These are phyloP conservation scores for Encarsia formosa DNA, from an alignment of 2,888 invertebrate genomes.

Conservation along the genomic window DNA sequence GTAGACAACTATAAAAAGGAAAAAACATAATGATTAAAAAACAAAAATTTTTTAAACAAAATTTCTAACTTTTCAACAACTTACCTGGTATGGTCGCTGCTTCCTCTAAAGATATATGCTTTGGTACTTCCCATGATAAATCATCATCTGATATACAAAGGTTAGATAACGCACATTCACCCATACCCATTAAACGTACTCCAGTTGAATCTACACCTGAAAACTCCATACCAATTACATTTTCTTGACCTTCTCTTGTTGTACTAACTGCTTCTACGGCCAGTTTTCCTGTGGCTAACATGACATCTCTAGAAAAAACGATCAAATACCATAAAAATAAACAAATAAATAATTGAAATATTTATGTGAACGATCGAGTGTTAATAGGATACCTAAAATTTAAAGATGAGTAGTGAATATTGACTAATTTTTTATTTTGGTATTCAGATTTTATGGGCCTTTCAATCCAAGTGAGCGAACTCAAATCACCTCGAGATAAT, in stretches of 20 bases:
- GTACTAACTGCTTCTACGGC: slow-evolving; percentile 63
- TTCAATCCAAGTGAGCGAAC: slow-evolving; percentile 4
- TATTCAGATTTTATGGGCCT: slow-evolving; percentile 39
- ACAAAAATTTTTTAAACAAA: too few relatives aligned
- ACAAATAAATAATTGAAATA: background rate
- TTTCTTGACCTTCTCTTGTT: slow-evolving; percentile 69
- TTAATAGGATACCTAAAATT: slow-evolving; percentile 63
- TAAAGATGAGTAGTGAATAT: slow-evolving; percentile 71
- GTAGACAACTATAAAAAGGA: too few relatives aligned
- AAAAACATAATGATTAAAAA: too few relatives aligned
- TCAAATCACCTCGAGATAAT: background rate
- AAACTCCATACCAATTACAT: slow-evolving; percentile 48
- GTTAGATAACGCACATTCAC: slow-evolving; percentile 11
- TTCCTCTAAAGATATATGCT: slow-evolving; percentile 53
- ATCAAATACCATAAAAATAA: too few relatives aligned
- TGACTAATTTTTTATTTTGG: slow-evolving; percentile 42
- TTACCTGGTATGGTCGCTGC: slow-evolving; percentile 57
- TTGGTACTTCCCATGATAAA: slow-evolving; percentile 52
- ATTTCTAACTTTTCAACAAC: too few relatives aligned
- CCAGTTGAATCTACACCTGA: slow-evolving; percentile 28
- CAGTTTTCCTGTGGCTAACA: slow-evolving; percentile 88
- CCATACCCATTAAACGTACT: slow-evolving; percentile 39
- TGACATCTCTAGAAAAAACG: slow-evolving; percentile 72
- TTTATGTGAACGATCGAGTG: background rate
- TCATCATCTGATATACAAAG: slow-evolving; percentile 30